Conservation (phyloP, 2,797 vertebrate species). For the Crocidura indochinensis region DNA sequence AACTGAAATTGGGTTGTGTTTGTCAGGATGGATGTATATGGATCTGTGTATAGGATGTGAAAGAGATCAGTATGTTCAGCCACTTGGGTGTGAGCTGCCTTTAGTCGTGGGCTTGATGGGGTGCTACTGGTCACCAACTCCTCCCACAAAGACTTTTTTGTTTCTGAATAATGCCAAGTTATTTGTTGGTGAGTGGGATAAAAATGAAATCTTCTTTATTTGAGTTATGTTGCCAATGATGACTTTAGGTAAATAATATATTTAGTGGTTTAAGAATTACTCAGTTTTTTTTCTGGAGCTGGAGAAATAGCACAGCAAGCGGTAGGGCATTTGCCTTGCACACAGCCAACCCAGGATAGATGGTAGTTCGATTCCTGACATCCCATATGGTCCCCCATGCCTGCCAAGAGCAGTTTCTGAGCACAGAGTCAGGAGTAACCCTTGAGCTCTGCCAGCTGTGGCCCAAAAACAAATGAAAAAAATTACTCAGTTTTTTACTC, state of each 20-base stretch:
- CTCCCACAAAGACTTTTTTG: not conserved
- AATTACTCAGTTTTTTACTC: not conserved
- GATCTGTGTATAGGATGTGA: not conserved
- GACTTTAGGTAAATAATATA: not conserved
- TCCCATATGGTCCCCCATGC: no score
- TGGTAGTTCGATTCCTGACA: no score
- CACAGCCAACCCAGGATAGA: no score
- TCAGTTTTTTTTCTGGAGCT: not conserved
- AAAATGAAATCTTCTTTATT: not conserved
- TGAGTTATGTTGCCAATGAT: not conserved
- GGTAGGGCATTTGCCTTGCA: no score
- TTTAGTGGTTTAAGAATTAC: constrained; percentile 12
- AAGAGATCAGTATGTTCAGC: not conserved
- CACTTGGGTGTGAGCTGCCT: not conserved
- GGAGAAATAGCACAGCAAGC: no score
- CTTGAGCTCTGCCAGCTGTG: no score
- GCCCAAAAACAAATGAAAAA: no score
- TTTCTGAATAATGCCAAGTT: not conserved
- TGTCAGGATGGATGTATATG: not conserved
- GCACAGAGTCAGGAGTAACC: no score
- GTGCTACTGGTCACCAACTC: no score
- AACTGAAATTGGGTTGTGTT: not conserved
- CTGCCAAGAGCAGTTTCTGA: no score
- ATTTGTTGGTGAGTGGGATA: not conserved
- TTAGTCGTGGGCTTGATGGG: not conserved